Percentiles rank a stretch among this genome's conserved stretches.
Evolutionary conservation across 37 sponge, comb jelly and placozoan species (phyloP).

Genomic region (Axinella damicornis): DNA sequence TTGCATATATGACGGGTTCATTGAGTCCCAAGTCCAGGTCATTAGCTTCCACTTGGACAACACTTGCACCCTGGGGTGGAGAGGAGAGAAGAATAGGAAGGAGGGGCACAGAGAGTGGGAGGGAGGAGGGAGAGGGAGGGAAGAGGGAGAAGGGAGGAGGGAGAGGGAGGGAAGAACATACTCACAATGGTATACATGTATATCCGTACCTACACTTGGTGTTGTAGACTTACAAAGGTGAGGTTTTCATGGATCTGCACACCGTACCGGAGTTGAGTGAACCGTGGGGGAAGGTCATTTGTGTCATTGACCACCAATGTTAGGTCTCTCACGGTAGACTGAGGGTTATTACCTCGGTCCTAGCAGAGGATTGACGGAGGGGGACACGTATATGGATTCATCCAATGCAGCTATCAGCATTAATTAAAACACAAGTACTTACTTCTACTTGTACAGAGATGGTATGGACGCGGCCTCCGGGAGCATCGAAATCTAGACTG

Average conservation of each 20-base stretch:
- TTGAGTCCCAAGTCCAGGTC: constrained; percentile 55
- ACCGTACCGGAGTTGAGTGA: constrained; percentile 10
- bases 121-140: too few species aligned
- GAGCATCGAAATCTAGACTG: constrained; percentile 19
- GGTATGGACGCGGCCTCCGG: background rate
- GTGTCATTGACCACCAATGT: constrained; percentile 29
- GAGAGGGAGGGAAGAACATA: too few species aligned
- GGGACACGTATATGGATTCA: too few species aligned
- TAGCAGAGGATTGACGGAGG: background rate
- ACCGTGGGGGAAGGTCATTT: constrained; percentile 45
- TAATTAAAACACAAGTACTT: too few species aligned
- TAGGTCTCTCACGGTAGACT: background rate
- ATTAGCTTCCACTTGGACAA: constrained; percentile 34
- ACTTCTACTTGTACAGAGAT: constrained; percentile 5
- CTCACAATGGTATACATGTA: too few species aligned
- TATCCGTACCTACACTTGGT: too few species aligned
- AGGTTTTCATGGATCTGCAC: constrained; percentile 45
- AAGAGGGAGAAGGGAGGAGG: too few species aligned
- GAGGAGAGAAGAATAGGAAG: too few species aligned
- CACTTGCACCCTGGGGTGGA: constrained; percentile 28
- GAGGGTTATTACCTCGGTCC: constrained; percentile 27
- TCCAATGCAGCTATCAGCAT: too few species aligned
- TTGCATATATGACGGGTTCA: constrained; percentile 36
- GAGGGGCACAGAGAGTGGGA: too few species aligned
- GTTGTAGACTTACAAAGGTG: constrained; percentile 35